Percentiles rank a stretch among this genome's conserved stretches.
These are phyloP conservation scores for Salvelinus sp. DNA, from an alignment of 2,113 vertebrate species.

Conservation along the genomic window DNA sequence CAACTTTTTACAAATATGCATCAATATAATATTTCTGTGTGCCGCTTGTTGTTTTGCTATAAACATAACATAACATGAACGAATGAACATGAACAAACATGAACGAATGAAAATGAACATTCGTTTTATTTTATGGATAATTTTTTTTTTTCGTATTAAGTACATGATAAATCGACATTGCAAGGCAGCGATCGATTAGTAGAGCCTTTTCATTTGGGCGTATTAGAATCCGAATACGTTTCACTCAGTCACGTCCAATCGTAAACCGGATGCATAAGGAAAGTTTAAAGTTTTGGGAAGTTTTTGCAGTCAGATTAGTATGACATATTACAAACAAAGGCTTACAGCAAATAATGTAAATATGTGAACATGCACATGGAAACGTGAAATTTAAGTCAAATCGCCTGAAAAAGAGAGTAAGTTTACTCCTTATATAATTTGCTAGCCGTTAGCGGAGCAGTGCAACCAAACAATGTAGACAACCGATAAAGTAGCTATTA, in stretches of 20 bases:
- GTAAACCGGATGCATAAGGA: slow-evolving; percentile 26
- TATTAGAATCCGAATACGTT: slow-evolving; percentile 18
- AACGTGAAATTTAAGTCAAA: slow-evolving; percentile 16
- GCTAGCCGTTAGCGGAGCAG: slow-evolving; percentile 50
- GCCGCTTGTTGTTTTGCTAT: too few relatives aligned
- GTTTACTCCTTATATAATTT: slow-evolving; percentile 52
- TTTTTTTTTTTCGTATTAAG: neutral
- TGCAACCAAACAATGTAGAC: slow-evolving; percentile 53
- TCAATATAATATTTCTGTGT: too few relatives aligned
- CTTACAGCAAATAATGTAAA: neutral
- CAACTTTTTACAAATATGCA: too few relatives aligned
- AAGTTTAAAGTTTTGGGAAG: slow-evolving; percentile 42
- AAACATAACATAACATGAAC: too few relatives aligned
- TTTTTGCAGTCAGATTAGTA: neutral
- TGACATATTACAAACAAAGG: neutral
- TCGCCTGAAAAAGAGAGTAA: slow-evolving; percentile 53
- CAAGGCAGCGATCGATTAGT: neutral
- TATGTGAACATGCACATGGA: slow-evolving; percentile 37
- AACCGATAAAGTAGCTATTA: neutral
- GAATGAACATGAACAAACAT: too few relatives aligned
- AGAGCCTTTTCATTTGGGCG: slow-evolving; percentile 39
- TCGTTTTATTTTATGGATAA: neutral
- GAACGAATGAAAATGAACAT: neutral
- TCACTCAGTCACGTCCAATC: slow-evolving; percentile 36
- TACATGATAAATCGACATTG: neutral